phyloP scores from a whole-genome alignment of 2,113 vertebrate species.

The Barbus barbus region DNA sequence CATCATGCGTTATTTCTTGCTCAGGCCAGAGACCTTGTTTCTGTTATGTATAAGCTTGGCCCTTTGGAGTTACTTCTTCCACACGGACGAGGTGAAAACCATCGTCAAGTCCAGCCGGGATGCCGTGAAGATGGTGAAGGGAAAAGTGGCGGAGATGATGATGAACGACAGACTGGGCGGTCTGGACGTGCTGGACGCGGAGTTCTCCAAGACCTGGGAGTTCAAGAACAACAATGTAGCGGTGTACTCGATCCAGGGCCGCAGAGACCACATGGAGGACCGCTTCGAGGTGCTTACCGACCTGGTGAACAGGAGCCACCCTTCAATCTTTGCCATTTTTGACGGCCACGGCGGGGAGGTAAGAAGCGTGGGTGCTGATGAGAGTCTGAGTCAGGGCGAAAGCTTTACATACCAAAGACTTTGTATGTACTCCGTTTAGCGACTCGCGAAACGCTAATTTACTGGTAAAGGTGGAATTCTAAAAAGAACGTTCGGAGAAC shows the following conservation, averaged over 20 bases:
- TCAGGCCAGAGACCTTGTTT: slow-evolving; percentile 98
- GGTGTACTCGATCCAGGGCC: slow-evolving; percentile 97
- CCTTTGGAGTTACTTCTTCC: slow-evolving; percentile 99
- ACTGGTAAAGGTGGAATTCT: not conserved
- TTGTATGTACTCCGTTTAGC: too few relatives aligned
- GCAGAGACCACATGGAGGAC: slow-evolving; percentile 98
- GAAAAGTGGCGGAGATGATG: slow-evolving; percentile 99
- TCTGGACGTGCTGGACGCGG: slow-evolving; percentile 90
- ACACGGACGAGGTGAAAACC: slow-evolving; percentile 99
- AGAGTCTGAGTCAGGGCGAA: not conserved
- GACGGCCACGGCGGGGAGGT: slow-evolving; percentile 98
- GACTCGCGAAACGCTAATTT: not conserved
- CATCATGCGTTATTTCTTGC: slow-evolving; percentile 99
- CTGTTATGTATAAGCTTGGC: slow-evolving; percentile 97
- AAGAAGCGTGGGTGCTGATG: slow-evolving; percentile 61
- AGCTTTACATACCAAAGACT: too few relatives aligned
- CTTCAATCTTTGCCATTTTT: slow-evolving; percentile 97
- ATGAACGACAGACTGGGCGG: slow-evolving; percentile 94
- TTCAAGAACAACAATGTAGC: slow-evolving; percentile 96
- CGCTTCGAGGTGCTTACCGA: slow-evolving; percentile 93
- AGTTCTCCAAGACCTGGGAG: slow-evolving; percentile 99
- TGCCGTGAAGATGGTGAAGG: slow-evolving; percentile 98
- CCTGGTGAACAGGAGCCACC: slow-evolving; percentile 92
- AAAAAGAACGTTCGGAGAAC: not conserved
- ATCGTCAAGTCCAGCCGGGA: slow-evolving; percentile 98